Evolutionary conservation across 2,113 vertebrate species (phyloP).

Genomic region (Apodemus speciosus): DNA sequence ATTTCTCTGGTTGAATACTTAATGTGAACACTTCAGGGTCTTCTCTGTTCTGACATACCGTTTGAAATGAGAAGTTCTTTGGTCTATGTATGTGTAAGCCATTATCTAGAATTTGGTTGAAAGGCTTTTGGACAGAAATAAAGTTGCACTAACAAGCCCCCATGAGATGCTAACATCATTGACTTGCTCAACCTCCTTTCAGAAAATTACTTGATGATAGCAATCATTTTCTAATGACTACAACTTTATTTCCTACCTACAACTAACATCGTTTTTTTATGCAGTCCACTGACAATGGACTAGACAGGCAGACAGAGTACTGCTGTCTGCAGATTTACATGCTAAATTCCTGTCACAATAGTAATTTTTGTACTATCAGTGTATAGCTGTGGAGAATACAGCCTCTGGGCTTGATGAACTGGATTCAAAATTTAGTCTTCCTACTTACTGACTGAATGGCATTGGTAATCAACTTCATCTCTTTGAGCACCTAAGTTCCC

Average conservation of each 20-base stretch:
- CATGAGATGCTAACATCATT: background rate
- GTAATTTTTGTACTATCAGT: background rate
- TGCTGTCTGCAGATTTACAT: background rate
- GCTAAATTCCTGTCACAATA: background rate
- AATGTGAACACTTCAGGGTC: background rate
- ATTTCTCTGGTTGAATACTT: background rate
- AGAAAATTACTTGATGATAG: background rate
- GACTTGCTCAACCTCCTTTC: background rate
- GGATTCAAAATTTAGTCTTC: background rate
- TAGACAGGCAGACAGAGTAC: background rate
- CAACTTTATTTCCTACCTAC: background rate
- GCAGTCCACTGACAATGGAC: background rate
- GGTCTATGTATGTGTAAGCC: background rate
- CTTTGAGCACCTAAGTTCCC: background rate
- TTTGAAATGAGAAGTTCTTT: background rate
- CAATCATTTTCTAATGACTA: background rate
- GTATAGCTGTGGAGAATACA: background rate
- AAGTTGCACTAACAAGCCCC: background rate
- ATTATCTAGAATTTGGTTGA: background rate
- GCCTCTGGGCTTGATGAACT: background rate
- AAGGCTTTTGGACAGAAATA: rapidly evolving
- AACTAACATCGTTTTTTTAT: background rate
- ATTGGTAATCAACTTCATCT: conserved; percentile 2
- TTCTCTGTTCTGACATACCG: background rate
- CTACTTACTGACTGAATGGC: background rate